Percentiles rank a stretch among this genome's conserved stretches.
Conservation (phyloP, 2,113 vertebrate species). For the Lichenostomus cassidix region DNA sequence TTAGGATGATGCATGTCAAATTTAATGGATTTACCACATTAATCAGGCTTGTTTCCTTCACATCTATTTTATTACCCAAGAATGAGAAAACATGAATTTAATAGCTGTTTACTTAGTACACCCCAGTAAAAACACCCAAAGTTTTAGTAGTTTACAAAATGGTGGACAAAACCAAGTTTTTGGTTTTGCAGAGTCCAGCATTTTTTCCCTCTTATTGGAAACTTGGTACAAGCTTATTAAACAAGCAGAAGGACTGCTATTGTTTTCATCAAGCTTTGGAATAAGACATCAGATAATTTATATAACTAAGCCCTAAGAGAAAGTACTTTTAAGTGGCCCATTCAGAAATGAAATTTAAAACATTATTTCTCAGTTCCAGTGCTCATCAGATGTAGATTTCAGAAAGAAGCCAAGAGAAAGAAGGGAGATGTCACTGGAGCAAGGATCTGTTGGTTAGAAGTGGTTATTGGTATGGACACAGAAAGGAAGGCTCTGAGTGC, state of each 20-base stretch:
- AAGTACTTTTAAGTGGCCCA: background rate
- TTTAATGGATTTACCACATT: conserved; percentile 24
- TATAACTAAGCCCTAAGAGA: background rate
- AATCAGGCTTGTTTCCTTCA: conserved; percentile 1
- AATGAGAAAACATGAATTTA: background rate
- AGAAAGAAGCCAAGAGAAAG: background rate
- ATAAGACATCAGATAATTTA: background rate
- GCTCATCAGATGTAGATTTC: background rate
- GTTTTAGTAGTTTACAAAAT: background rate
- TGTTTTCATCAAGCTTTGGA: background rate
- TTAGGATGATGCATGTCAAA: conserved; percentile 25
- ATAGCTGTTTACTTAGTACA: background rate
- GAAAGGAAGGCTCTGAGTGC: background rate
- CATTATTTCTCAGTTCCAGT: background rate
- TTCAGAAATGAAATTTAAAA: background rate
- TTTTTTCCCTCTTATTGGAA: background rate
- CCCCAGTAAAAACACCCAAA: background rate
- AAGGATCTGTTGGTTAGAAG: background rate
- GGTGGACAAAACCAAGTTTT: background rate
- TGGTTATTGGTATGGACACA: background rate
- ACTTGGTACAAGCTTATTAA: background rate
- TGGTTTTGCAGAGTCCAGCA: background rate
- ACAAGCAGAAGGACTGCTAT: background rate
- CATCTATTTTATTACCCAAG: background rate
- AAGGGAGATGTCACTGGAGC: background rate